Percentiles rank a stretch among this genome's conserved stretches.
phyloP scores from a whole-genome alignment of 2,797 vertebrate genomes.

The Acanthurus lineatus region DNA sequence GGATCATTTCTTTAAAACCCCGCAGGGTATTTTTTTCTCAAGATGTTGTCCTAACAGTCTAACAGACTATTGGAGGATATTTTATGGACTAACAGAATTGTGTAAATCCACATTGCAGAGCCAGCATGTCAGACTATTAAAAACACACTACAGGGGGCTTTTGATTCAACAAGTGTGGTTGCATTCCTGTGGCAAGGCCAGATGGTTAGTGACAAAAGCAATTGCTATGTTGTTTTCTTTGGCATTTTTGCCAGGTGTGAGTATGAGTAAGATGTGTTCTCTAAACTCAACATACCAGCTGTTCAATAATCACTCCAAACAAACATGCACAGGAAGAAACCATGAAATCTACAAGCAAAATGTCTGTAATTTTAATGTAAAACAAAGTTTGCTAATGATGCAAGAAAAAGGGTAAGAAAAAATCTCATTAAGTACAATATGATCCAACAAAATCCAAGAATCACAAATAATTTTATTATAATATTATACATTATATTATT shows the following conservation, averaged over 20 bases:
- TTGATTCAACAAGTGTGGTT: conserved; percentile 5
- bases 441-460: not conserved
- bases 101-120: not conserved
- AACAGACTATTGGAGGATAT: not conserved
- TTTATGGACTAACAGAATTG: not conserved
- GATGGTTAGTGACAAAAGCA: conserved; percentile 17
- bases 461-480: not conserved
- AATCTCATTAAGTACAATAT: not conserved
- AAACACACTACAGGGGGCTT: not conserved
- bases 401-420: not conserved
- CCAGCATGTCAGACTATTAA: not conserved
- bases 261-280: not conserved
- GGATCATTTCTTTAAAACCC: conserved; percentile 3
- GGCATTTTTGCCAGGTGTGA: conserved; percentile 20
- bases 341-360: not conserved
- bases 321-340: not conserved
- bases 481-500: no score
- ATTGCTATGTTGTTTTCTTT: conserved; percentile 8
- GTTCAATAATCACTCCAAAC: not conserved
- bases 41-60: conserved; percentile 6
- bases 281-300: not conserved
- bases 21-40: not conserved
- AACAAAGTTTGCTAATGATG: not conserved
- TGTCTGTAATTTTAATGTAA: not conserved
- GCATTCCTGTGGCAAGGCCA: conserved; percentile 8